Conservation (phyloP, 2,797 vertebrate species). For the Phyllotis vaccarum region DNA sequence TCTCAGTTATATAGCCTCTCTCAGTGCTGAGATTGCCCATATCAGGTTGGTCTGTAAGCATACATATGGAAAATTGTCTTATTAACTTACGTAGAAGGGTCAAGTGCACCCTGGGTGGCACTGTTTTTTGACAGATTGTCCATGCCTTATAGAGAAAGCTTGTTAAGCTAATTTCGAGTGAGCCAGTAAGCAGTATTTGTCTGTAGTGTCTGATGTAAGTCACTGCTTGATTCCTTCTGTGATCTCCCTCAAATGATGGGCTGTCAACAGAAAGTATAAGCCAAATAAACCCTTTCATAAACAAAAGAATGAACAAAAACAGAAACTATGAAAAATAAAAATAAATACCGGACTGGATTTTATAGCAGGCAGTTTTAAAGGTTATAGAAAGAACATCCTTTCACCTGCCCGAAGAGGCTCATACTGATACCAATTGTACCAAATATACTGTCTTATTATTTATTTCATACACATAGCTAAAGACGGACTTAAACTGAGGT, state of each 20-base stretch:
- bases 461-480: neutral
- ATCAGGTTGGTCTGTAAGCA: neutral
- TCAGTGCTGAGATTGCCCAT: neutral
- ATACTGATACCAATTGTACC: neutral
- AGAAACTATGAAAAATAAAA: neutral
- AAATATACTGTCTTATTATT: neutral
- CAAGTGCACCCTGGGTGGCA: neutral
- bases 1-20: neutral
- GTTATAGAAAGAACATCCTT: neutral
- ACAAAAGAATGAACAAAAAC: no score
- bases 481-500: neutral
- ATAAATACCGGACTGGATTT: neutral
- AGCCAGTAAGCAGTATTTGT: no score
- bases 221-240: neutral
- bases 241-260: neutral
- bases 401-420: neutral
- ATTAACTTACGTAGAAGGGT: neutral
- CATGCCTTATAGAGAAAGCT: neutral
- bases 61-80: neutral
- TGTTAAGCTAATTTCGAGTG: neutral
- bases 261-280: neutral
- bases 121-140: neutral
- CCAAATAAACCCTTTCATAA: no score
- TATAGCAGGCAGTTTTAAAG: neutral
- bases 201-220: neutral